Evolutionary conservation across 2,888 invertebrate species (phyloP), one percentile per base, ranked within the genome.

Genomic region (Harmothoe impar): DNA sequence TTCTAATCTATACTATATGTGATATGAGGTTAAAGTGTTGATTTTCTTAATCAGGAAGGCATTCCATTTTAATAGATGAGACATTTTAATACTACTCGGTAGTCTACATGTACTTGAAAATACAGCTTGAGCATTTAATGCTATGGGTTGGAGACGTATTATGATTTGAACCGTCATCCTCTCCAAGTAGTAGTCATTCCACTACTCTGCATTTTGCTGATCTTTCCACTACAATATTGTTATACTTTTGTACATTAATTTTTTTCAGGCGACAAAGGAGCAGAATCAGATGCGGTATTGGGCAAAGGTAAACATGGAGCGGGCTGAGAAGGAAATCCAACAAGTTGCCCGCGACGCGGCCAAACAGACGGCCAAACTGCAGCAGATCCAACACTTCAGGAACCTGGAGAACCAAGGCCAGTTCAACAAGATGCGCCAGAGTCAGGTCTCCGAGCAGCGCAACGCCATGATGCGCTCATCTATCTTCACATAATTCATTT

Each of bases 371-470:
- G 89, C 90, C 33, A 54, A 90, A 29, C n/a, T 52, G 23, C 29
- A 90, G 29, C 77, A 77, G 0, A 88, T 90, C 77, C 88, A 88
- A 25, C 90, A 90, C 77, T 90, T 89, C 90, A 35, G 90, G 29
- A 5, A 78, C 43, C 43, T 89, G 90, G 90, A 90, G 90, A 52
- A 12, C 29, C 35, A 72, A 20, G 90, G 77, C 33, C 90, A 90
- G 78, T 12, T 20, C 23, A 51, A 81, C 31, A 78, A 81, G 84
- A 62, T 51, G 33, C 52, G 35, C 25, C 51, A 54, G 31, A 78
- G 52, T 23, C 90, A 81, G 54, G 90, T 90, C 23, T 10, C 5
- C 0, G 90, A 90, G 77, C 78, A 90, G 33, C 54, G 54, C 20
- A 86, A 86, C 86, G 54, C 86, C 54, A 86, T 86, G 86, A 86